Conservation (phyloP, 2,113 vertebrate species). For the Donacobius atricapilla region DNA sequence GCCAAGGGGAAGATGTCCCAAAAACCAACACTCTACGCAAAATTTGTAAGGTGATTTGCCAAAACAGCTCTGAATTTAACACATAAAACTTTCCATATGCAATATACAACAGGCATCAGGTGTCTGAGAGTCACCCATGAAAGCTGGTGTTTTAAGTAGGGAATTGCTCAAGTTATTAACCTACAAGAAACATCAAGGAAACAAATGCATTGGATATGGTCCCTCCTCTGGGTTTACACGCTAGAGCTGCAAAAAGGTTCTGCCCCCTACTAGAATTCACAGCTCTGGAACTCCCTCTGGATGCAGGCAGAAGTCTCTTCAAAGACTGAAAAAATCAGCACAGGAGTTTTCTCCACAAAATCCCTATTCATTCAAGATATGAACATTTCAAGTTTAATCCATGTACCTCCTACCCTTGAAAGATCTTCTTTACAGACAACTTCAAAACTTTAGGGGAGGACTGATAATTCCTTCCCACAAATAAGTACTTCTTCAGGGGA, state of each 20-base stretch:
- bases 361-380: neutral
- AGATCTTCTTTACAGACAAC: neutral
- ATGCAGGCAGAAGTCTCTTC: neutral
- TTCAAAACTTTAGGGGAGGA: neutral
- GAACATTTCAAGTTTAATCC: neutral
- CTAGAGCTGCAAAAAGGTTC: neutral
- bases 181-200: neutral
- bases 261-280: neutral
- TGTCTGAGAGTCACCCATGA: neutral
- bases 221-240: neutral
- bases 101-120: neutral
- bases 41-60: neutral
- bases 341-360: neutral
- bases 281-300: neutral
- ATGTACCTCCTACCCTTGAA: neutral
- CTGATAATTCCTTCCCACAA: neutral
- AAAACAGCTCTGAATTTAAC: neutral
- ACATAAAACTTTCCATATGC: neutral
- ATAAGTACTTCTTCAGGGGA: neutral
- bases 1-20: neutral
- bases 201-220: neutral
- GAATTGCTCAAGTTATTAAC: neutral
- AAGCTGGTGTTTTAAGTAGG: neutral
- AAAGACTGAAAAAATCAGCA: neutral
- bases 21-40: neutral